Evolutionary conservation across 2,797 vertebrate species (phyloP).

Genomic region (Melopsittacus undulatus): DNA sequence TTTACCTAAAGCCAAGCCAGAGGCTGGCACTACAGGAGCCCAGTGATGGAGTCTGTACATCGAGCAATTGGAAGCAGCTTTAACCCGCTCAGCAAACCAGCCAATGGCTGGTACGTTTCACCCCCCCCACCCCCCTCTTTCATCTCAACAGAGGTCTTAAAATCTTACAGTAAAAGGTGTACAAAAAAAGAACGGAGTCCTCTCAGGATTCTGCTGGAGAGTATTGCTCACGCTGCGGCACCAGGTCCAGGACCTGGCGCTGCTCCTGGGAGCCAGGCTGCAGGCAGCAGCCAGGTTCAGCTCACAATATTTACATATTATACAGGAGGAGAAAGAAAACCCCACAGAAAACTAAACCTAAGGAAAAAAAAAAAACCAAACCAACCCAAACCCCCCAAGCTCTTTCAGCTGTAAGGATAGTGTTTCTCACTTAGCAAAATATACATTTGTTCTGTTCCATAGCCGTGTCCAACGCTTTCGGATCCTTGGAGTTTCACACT

Average conservation of each 20-base stretch:
- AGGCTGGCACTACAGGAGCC: slow-evolving; percentile 24
- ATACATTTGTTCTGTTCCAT: slow-evolving; percentile 90
- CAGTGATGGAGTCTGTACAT: slow-evolving; percentile 68
- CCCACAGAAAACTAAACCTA: slow-evolving; percentile 79
- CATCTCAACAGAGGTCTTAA: slow-evolving; percentile 74
- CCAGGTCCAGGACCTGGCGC: slow-evolving; percentile 69
- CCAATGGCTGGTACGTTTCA: slow-evolving; percentile 1
- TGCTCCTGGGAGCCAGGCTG: slow-evolving; percentile 67
- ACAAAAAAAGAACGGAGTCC: slow-evolving; percentile 76
- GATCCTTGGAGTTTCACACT: slow-evolving; percentile 76
- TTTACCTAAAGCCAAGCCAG: slow-evolving; percentile 41
- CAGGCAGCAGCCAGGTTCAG: slow-evolving; percentile 68
- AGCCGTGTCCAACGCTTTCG: slow-evolving; percentile 77
- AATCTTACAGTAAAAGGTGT: slow-evolving; percentile 83
- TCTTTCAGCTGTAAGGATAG: slow-evolving; percentile 86
- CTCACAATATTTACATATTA: slow-evolving; percentile 95
- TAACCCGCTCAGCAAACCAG: slow-evolving; percentile 57
- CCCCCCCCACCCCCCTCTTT: not conserved
- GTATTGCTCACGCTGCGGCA: slow-evolving; percentile 76
- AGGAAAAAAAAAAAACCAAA: slow-evolving; percentile 68
- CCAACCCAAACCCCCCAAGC: not conserved
- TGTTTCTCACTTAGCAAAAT: slow-evolving; percentile 91
- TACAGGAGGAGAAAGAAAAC: slow-evolving; percentile 86
- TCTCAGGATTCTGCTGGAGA: slow-evolving; percentile 75
- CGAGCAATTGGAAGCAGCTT: slow-evolving; percentile 61